phyloP scores from a whole-genome alignment of 2,113 vertebrate species.

The Bolborhynchus lineola region DNA sequence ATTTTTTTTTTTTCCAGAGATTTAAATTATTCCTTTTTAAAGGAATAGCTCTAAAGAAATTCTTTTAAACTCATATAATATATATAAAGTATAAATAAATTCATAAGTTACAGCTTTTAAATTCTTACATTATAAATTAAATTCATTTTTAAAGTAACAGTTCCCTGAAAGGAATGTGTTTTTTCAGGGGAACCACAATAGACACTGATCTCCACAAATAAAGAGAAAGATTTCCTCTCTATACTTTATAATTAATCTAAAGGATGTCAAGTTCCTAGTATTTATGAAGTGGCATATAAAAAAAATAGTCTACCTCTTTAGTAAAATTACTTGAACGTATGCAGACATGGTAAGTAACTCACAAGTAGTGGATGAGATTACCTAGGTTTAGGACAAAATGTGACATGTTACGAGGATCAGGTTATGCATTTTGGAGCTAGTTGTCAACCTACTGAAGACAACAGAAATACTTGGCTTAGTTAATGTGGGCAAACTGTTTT shows the following conservation, averaged over 20 bases:
- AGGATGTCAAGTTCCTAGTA: background rate
- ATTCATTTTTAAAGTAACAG: background rate
- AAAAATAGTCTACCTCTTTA: background rate
- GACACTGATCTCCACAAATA: background rate
- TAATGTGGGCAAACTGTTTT: background rate
- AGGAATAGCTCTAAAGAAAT: background rate
- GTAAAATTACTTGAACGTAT: background rate
- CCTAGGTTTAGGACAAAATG: background rate
- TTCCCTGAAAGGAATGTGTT: background rate
- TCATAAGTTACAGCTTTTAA: background rate
- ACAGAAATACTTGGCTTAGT: background rate
- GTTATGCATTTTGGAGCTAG: background rate
- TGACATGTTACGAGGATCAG: background rate
- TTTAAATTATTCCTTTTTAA: background rate
- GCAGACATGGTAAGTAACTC: background rate
- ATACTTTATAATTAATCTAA: background rate
- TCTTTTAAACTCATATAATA: background rate
- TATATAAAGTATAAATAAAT: background rate
- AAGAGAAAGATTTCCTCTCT: background rate
- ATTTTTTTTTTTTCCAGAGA: background rate
- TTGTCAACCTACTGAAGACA: background rate
- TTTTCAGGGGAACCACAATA: background rate
- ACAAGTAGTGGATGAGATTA: background rate
- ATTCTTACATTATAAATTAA: background rate
- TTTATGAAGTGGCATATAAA: background rate